These are phyloP conservation scores for Chelonia mydas DNA, from an alignment of 2,797 vertebrate species.

Conservation along the genomic window DNA sequence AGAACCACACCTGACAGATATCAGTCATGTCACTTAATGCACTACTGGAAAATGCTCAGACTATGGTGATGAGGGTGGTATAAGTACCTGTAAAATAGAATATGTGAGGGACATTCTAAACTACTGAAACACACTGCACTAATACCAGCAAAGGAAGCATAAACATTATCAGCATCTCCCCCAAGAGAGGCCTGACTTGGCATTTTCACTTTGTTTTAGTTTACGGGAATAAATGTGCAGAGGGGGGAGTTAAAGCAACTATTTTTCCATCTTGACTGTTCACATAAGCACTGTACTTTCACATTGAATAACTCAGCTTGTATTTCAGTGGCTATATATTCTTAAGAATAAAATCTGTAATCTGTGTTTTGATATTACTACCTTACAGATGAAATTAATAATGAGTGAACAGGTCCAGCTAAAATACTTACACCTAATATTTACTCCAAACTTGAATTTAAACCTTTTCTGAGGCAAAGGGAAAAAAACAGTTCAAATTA, in stretches of 20 bases:
- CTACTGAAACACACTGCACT: background rate
- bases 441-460: background rate
- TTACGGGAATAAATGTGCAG: background rate
- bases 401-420: background rate
- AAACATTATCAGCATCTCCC: background rate
- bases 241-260: background rate
- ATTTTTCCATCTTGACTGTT: background rate
- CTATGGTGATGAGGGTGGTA: background rate
- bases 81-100: background rate
- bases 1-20: background rate
- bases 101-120: background rate
- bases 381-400: background rate
- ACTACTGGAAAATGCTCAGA: background rate
- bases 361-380: background rate
- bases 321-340: background rate
- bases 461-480: background rate
- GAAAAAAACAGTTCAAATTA: background rate
- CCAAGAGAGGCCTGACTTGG: background rate
- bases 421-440: background rate
- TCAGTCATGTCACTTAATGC: slow-evolving; percentile 11
- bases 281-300: background rate
- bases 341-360: background rate
- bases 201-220: background rate
- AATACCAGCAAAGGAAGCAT: background rate
- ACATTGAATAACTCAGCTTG: background rate